Evolutionary conservation across 1,140 invertebrate genomes (phyloP).

Genomic region (Yoshiicerus persimilis): DNA sequence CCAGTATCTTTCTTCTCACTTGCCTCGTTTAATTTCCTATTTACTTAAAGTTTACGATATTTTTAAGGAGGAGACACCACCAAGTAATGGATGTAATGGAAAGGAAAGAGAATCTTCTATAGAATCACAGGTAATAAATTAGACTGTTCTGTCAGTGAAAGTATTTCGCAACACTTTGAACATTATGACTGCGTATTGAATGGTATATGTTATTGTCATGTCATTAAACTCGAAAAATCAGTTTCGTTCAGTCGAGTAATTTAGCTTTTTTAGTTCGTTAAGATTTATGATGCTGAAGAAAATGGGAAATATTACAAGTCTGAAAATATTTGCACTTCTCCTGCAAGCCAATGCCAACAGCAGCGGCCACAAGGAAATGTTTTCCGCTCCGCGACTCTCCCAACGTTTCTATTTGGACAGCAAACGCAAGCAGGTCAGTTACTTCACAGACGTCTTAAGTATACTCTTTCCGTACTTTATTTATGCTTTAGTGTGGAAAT

Average conservation of each 20-base stretch:
- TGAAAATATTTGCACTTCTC: not conserved
- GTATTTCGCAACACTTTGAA: not conserved
- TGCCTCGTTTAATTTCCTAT: conserved; percentile 75
- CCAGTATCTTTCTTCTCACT: conserved; percentile 69
- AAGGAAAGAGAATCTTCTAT: not conserved
- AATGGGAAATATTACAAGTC: not conserved
- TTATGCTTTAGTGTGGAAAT: too few species aligned
- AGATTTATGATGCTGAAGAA: not conserved
- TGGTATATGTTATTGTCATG: not conserved
- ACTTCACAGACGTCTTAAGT: not conserved
- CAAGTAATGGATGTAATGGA: conserved; percentile 56
- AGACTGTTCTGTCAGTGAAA: not conserved
- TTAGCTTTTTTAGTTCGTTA: not conserved
- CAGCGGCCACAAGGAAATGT: not conserved
- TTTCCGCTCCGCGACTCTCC: not conserved
- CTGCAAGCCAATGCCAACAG: not conserved
- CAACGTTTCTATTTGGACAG: not conserved
- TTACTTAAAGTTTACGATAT: conserved; percentile 79
- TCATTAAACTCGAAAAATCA: not conserved
- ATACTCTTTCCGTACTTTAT: not conserved
- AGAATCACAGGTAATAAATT: not conserved
- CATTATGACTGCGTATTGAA: not conserved
- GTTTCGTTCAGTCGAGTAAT: not conserved
- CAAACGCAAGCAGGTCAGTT: not conserved
- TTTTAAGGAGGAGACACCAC: conserved; percentile 77